Conservation (phyloP, 2,797 vertebrate species). For the Austrolebias charrua region DNA sequence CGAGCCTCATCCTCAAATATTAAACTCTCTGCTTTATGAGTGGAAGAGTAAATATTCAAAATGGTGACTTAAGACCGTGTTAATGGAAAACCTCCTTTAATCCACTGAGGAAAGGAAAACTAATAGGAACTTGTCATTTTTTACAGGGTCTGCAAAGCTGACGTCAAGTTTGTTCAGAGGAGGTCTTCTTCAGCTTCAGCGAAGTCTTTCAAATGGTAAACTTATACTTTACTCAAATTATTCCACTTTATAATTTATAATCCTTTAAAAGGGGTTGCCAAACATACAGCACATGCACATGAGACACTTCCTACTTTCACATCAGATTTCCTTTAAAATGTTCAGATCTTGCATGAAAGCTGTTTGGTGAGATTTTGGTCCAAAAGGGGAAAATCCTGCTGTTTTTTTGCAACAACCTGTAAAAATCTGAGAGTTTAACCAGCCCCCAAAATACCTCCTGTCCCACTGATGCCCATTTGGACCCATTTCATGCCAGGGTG, state of each 20-base stretch:
- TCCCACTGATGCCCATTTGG: conserved; percentile 50
- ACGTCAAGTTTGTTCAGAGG: conserved; percentile 16
- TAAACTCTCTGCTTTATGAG: too few species aligned
- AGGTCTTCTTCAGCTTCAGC: not conserved
- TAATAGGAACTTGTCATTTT: conserved; percentile 25
- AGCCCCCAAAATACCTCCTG: conserved; percentile 44
- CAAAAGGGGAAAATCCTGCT: conserved; percentile 52
- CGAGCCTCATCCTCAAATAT: not conserved
- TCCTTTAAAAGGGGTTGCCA: not conserved
- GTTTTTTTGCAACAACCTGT: conserved; percentile 43
- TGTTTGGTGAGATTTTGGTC: conserved; percentile 24
- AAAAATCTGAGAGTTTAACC: conserved; percentile 37
- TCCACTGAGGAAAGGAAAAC: conserved; percentile 22
- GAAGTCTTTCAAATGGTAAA: not conserved
- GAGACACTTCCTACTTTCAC: not conserved
- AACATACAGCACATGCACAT: not conserved
- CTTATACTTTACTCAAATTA: not conserved
- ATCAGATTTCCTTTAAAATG: too few species aligned
- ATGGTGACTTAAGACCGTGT: not conserved
- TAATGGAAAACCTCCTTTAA: conserved; percentile 9
- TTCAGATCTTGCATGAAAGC: too few species aligned
- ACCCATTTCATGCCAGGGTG: conserved; percentile 28
- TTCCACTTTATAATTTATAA: not conserved
- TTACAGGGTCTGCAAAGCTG: not conserved
- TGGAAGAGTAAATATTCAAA: not conserved